Conservation (phyloP, 2,113 vertebrate species). For the Cyphomyrus discorhynchus region DNA sequence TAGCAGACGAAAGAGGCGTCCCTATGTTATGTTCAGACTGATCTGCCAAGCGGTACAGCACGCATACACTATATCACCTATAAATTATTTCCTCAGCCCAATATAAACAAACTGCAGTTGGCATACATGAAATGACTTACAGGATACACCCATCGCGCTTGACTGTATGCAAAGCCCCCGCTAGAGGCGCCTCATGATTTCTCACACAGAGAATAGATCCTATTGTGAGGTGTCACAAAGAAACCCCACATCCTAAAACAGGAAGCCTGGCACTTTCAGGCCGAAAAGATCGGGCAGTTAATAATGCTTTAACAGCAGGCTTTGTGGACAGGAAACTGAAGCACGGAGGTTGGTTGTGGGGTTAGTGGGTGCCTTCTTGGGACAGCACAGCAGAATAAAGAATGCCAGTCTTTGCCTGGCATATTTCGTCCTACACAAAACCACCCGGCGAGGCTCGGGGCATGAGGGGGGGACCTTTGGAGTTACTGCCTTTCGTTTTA, state of each 20-base stretch:
- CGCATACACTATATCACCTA: neutral
- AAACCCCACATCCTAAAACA: slow-evolving; percentile 19
- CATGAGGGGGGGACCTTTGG: neutral
- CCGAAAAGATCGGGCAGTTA: slow-evolving; percentile 25
- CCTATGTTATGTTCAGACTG: slow-evolving; percentile 20
- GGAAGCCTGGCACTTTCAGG: slow-evolving; percentile 2
- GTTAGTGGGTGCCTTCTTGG: slow-evolving; percentile 23
- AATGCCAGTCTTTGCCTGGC: slow-evolving; percentile 22
- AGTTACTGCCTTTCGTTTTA: slow-evolving; percentile 14
- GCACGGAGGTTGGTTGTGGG: slow-evolving; percentile 2
- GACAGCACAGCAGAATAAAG: slow-evolving; percentile 9
- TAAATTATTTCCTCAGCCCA: neutral
- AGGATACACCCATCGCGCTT: no score
- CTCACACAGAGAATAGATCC: slow-evolving; percentile 30
- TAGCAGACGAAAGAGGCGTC: slow-evolving; percentile 5
- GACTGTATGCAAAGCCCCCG: neutral
- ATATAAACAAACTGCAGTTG: neutral
- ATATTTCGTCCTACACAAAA: slow-evolving; percentile 19
- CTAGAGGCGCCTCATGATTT: slow-evolving; percentile 19
- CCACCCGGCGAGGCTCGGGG: neutral
- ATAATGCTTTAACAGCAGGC: slow-evolving; percentile 13
- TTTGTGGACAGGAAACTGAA: slow-evolving; percentile 18
- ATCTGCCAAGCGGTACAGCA: slow-evolving; percentile 19
- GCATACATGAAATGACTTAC: neutral
- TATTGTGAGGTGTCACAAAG: slow-evolving; percentile 31